Base-by-base conservation (phyloP, 2,888 invertebrate genomes). In the Branchellion lobata region DNA sequence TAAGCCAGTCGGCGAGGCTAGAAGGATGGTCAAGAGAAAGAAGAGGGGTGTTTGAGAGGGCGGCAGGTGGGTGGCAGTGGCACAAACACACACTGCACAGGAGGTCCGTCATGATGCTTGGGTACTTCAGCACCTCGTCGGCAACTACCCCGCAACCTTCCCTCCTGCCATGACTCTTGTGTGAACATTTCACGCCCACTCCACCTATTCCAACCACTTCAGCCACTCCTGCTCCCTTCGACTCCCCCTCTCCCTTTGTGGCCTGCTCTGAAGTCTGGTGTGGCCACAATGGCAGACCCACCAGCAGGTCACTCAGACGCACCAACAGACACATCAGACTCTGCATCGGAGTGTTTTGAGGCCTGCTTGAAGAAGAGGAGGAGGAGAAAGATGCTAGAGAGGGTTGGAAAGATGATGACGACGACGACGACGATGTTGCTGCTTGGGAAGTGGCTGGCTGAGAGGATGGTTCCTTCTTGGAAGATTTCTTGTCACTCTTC, bases 1-100 rank as follows among this genome's bases (percentile, higher is more conserved):
- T 94, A n/a, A 95, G 91, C 29, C 93, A 93, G 85, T 95, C 95
- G 0, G 93, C 93, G 78, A 94, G 91, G 0, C 93, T 92, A 36
- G 92, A 90, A 11, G 92, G 92, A 11, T 89, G 90, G 5, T 69
- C 11, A 29, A 69, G 14, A 3, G 31, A 29, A 8, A 33, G n/a
- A n/a, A 69, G 34, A 33, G 14, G 5, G 69, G 31, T 34, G 33
- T 11, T 27, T 11, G 34, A 69, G 27, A 34, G 33, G 27, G 69
- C 14, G 14, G 34, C 18, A 34, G 29, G 36, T 14, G 57, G 57
- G 14, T 77, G 29, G 8, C 65, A 51, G 0, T 31, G 29, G 40
- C 61, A 77, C 1, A 77, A 65, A 1, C 61, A 77, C 0, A 77
- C 5, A n/a, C 53, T 29, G 24, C 31, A 65, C 29, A 51, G 91